Base-by-base conservation (phyloP, 2,888 invertebrate genomes). In the Chrysolina americana region DNA sequence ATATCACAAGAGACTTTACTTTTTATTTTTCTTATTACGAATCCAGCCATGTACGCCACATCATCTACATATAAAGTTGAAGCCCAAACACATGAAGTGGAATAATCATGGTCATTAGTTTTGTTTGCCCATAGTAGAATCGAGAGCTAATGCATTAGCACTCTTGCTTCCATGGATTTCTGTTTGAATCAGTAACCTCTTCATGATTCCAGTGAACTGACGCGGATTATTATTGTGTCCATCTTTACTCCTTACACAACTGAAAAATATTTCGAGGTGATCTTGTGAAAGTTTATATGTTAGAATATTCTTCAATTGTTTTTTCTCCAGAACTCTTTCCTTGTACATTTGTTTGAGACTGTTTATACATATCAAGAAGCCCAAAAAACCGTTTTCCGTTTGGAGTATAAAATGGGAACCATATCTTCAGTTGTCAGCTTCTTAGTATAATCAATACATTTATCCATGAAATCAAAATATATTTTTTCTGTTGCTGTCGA, bases 351-450 rank as follows among this genome's bases (percentile, higher is more conserved):
- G 13, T 71, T 65, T 53, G 13, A 73, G 47, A 65, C 77, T 79
- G 11, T 48, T 23, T 19, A 78, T 74, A n/a, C 66, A 71, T 36
- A 79, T 62, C 28, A 78, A 28, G 44, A 78, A 75, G 3, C 76
- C 79, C 28, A 76, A 41, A 73, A n/a, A 75, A 78, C 76, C 19
- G 74, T 76, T 70, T 75, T 76, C 41, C 56, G 63, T 41, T 19
- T 13, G 13, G 65, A 53, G 15, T 73, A 6, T 19, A 64, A 47
- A 41, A 70, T 36, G 15, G 69, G 41, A 15, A 65, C 11, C 19
- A 21, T 50, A 13, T 41, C 56, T n/a, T 44, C 21, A 41, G 41
- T 64, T 17, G 15, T 65, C n/a, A 73, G 17, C 13, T 13, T 11
- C 13, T 15, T 21, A 36, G 68, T 74, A 10, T 74, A 74, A 3